Conservation (phyloP, 2,797 vertebrate genomes). For the Limosa lapponica region DNA sequence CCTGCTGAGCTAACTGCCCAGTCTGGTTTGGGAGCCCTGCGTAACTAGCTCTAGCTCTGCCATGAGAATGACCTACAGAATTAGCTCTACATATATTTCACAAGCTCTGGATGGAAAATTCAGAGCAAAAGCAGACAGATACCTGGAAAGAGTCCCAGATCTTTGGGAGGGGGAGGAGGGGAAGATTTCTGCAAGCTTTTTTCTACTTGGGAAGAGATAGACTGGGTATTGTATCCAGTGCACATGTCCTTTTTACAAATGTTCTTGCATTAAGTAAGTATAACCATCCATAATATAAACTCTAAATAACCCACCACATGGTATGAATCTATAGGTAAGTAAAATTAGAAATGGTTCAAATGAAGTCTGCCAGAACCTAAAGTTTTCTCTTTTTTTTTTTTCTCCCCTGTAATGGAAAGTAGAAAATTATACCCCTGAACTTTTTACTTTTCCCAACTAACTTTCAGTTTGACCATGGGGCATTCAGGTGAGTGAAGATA, state of each 20-base stretch:
- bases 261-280: neutral
- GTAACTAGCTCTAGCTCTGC: neutral
- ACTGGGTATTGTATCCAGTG: neutral
- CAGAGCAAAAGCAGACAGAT: conserved; percentile 25
- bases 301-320: conserved; percentile 1
- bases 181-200: conserved; percentile 10
- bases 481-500: conserved; percentile 2
- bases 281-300: neutral
- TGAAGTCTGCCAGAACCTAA: neutral
- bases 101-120: conserved; percentile 16
- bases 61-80: neutral
- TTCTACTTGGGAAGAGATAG: conserved; percentile 22
- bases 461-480: neutral
- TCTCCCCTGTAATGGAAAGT: neutral
- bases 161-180: neutral
- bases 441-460: neutral
- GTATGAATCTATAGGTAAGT: conserved; percentile 32
- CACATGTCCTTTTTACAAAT: neutral
- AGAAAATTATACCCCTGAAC: neutral
- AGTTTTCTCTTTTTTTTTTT: neutral
- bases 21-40: neutral
- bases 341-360: conserved; percentile 42
- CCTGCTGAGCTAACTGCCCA: neutral
- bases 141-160: conserved; percentile 24
- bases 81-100: neutral